phyloP scores from a whole-genome alignment of 2,797 vertebrate species.

The Phalloptychus januarius region DNA sequence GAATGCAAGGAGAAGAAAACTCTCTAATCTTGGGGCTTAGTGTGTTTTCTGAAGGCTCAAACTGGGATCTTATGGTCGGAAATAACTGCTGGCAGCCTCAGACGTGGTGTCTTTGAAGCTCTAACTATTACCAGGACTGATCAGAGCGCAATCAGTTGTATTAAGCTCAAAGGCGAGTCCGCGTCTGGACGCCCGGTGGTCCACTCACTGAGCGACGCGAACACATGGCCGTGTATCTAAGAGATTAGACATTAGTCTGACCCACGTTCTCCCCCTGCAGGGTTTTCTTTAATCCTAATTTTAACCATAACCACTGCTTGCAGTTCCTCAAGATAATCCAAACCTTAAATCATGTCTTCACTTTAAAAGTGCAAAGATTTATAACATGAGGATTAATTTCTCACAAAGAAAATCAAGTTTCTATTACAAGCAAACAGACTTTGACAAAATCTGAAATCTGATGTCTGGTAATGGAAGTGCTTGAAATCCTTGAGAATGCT shows the following conservation, averaged over 20 bases:
- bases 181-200: slow-evolving; percentile 68
- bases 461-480: not conserved
- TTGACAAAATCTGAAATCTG: not conserved
- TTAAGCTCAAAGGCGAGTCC: slow-evolving; percentile 69
- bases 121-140: slow-evolving; percentile 75
- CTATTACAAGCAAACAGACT: not conserved
- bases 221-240: slow-evolving; percentile 21
- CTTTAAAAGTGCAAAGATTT: slow-evolving; percentile 1
- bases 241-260: slow-evolving; percentile 8
- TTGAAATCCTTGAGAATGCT: too few species aligned
- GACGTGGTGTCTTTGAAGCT: slow-evolving; percentile 71
- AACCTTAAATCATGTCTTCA: slow-evolving; percentile 3
- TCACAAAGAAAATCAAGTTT: not conserved
- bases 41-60: slow-evolving; percentile 23
- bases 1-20: slow-evolving; percentile 1
- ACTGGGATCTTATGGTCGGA: slow-evolving; percentile 56
- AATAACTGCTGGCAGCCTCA: slow-evolving; percentile 68
- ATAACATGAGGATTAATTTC: not conserved
- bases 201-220: slow-evolving; percentile 34
- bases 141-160: slow-evolving; percentile 73
- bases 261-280: slow-evolving; percentile 7
- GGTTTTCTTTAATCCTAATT: not conserved
- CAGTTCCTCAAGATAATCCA: not conserved
- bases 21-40: not conserved
- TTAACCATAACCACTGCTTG: slow-evolving; percentile 15